Evolutionary conservation across 2,888 invertebrate species (phyloP).

Genomic region (Eupeodes luniger): DNA sequence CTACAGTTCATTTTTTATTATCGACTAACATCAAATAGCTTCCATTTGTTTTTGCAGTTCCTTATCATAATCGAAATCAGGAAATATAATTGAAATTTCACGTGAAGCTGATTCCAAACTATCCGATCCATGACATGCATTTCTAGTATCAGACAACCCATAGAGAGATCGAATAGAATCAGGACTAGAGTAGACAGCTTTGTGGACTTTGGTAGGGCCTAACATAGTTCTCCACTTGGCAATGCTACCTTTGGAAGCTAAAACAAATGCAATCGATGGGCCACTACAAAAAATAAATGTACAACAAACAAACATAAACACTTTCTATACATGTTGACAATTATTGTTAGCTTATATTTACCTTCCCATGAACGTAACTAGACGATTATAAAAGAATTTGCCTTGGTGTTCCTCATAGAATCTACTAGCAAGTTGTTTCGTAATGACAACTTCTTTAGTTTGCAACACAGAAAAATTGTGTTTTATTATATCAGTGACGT

Average conservation of each 20-base stretch:
- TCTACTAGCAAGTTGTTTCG: conserved; percentile 87
- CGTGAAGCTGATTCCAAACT: conserved; percentile 87
- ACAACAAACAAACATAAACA: conserved; percentile 21
- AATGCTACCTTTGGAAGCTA: conserved; percentile 91
- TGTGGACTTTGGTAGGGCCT: conserved; percentile 95
- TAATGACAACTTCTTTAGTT: conserved; percentile 88
- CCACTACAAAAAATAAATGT: conserved; percentile 87
- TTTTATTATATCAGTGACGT: conserved; percentile 88
- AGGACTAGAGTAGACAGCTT: conserved; percentile 91
- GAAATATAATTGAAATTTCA: conserved; percentile 94
- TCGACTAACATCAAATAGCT: not conserved
- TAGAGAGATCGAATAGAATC: conserved; percentile 91
- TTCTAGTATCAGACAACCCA: conserved; percentile 97
- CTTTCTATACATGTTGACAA: conserved; percentile 8
- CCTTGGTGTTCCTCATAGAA: conserved; percentile 93
- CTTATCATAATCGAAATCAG: conserved; percentile 86
- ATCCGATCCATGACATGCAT: conserved; percentile 97
- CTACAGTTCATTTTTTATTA: not conserved
- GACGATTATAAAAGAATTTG: conserved; percentile 93
- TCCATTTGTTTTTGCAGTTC: conserved; percentile 38
- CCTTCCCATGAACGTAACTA: conserved; percentile 93
- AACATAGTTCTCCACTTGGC: conserved; percentile 92
- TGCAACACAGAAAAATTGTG: conserved; percentile 90
- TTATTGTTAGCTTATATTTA: conserved; percentile 80
- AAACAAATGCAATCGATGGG: conserved; percentile 91